phyloP scores from a whole-genome alignment of 1,140 invertebrate species.

The Sogatella furcifera region DNA sequence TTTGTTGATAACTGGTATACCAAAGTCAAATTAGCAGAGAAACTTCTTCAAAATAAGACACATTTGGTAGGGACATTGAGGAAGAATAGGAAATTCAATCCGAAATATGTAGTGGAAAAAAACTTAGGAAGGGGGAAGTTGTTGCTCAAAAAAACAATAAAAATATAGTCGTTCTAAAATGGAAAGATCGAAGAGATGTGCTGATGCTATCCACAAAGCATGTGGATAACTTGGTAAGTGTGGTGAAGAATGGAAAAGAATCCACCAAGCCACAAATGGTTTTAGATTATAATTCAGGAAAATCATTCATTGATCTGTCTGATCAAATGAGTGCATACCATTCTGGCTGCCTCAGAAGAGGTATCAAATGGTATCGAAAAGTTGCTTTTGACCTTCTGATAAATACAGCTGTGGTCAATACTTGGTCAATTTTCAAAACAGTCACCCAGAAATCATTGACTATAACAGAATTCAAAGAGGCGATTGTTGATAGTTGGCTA shows the following conservation, averaged over 20 bases:
- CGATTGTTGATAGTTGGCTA: neutral
- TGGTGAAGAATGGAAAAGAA: slow-evolving; percentile 8
- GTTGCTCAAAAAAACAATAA: slow-evolving; percentile 1
- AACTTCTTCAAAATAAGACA: slow-evolving; percentile 4
- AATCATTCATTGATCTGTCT: slow-evolving; percentile 29
- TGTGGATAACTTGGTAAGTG: neutral
- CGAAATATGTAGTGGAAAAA: slow-evolving; percentile 2
- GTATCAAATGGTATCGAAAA: neutral
- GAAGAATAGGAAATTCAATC: slow-evolving; percentile 9
- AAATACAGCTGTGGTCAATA: neutral
- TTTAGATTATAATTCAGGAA: slow-evolving; percentile 31
- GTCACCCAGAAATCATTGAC: neutral
- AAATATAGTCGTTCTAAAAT: slow-evolving; percentile 22
- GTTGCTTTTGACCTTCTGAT: neutral
- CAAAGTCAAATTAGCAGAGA: slow-evolving; percentile 30
- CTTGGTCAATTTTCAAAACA: neutral
- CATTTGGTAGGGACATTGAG: slow-evolving; percentile 9
- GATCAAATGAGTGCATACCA: slow-evolving; percentile 31
- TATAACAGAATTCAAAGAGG: neutral
- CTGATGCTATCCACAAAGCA: slow-evolving; percentile 20
- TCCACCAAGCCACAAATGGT: slow-evolving; percentile 28
- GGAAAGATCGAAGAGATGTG: slow-evolving; percentile 24
- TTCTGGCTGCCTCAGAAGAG: neutral
- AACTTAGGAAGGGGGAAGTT: slow-evolving; percentile 12
- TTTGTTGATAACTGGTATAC: slow-evolving; percentile 30